A percentile compares a stretch with the other conserved stretches of the same genome.
Evolutionary conservation across 1,140 invertebrate genomes (phyloP).

Genomic region (Prorops nasuta): DNA sequence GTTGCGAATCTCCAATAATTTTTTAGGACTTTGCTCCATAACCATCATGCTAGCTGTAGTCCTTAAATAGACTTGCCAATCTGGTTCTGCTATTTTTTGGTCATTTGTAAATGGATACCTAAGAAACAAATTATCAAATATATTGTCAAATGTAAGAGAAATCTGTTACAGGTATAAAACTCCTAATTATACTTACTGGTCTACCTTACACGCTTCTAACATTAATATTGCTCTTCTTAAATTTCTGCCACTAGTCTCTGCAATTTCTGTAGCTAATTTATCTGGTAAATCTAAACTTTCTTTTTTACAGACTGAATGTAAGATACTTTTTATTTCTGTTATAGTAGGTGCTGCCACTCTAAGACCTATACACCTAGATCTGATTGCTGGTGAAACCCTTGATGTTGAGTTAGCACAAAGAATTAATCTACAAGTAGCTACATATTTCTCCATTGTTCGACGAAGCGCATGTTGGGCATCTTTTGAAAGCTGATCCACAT

Average conservation of each 20-base stretch:
- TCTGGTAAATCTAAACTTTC: conserved; percentile 79
- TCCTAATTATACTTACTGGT: conserved; percentile 63
- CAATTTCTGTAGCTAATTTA: conserved; percentile 77
- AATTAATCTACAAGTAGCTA: conserved; percentile 91
- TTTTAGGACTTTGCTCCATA: conserved; percentile 82
- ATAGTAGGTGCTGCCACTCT: conserved; percentile 84
- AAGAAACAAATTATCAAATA: conserved; percentile 18
- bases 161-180: neutral
- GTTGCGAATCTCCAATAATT: conserved; percentile 80
- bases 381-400: conserved; percentile 91
- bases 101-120: conserved; percentile 80
- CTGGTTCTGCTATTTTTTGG: conserved; percentile 82
- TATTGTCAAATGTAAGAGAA: conserved; percentile 2
- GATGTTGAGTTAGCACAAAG: conserved; percentile 94
- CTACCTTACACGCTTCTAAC: conserved; percentile 91
- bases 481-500: conserved; percentile 94
- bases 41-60: conserved; percentile 88
- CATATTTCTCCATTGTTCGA: conserved; percentile 99
- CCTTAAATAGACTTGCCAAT: conserved; percentile 89
- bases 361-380: conserved; percentile 89
- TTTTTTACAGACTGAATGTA: conserved; percentile 75
- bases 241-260: conserved; percentile 83
- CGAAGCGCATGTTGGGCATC: conserved; percentile 97
- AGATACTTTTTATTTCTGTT: conserved; percentile 72
- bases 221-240: conserved; percentile 90